phyloP scores from a whole-genome alignment of 2,797 vertebrate species.

The Rhadinocentrus ornatus region DNA sequence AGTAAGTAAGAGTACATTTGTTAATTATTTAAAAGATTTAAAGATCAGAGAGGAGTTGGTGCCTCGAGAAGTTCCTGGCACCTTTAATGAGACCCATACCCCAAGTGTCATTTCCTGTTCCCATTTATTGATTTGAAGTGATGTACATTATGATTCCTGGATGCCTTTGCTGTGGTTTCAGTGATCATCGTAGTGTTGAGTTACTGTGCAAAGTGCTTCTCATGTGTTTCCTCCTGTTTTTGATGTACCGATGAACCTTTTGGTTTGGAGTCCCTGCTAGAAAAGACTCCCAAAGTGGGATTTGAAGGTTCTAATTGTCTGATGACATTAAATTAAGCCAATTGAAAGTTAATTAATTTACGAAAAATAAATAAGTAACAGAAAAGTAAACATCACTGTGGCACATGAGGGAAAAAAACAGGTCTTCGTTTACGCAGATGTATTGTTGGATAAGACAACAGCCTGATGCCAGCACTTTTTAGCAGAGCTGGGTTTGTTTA shows the following conservation, averaged over 20 bases:
- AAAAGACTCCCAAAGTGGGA: constrained; percentile 10
- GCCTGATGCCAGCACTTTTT: constrained; percentile 39
- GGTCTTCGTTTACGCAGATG: not conserved
- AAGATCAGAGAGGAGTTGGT: constrained; percentile 4
- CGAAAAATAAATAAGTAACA: constrained; percentile 4
- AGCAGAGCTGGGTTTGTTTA: constrained; percentile 48
- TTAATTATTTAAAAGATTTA: constrained; percentile 46
- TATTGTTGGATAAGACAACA: constrained; percentile 14
- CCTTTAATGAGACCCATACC: constrained; percentile 11
- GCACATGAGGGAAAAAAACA: constrained; percentile 2
- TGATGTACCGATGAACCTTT: constrained; percentile 40
- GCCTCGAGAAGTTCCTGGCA: constrained; percentile 3
- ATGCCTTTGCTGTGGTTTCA: constrained; percentile 67
- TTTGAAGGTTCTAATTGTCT: constrained; percentile 20
- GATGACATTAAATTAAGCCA: constrained; percentile 11
- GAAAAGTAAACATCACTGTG: constrained; percentile 7
- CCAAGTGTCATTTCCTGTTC: constrained; percentile 1
- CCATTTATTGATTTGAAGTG: constrained; percentile 53
- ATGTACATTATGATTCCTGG: constrained; percentile 42
- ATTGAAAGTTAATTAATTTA: constrained; percentile 30
- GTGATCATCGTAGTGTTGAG: constrained; percentile 58
- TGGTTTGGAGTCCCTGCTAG: constrained; percentile 7
- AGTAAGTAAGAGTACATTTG: constrained; percentile 29
- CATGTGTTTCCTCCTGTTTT: constrained; percentile 42
- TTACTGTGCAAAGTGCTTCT: constrained; percentile 59